These are phyloP conservation scores for Dendrophyllia cribrosa DNA, from an alignment of 64 coral and sea anemone species.

Conservation along the genomic window DNA sequence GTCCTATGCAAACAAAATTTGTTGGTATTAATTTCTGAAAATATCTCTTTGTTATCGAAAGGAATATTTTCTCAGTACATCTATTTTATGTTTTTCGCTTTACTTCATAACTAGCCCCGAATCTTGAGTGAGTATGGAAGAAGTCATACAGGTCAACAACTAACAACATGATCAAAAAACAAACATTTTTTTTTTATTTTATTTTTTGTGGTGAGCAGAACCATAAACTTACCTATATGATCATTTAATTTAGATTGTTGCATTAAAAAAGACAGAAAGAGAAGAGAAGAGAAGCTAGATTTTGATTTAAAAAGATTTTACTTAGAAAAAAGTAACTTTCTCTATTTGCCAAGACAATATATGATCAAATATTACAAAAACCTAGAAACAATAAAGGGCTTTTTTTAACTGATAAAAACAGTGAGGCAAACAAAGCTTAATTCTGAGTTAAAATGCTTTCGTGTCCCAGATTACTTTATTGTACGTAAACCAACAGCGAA, in stretches of 20 bases:
- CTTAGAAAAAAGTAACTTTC: no score
- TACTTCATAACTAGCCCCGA: not conserved
- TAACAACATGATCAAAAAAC: not conserved
- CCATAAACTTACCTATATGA: no score
- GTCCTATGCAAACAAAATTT: not conserved
- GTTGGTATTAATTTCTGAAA: no score
- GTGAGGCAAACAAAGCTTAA: conserved; percentile 1
- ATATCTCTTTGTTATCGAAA: no score
- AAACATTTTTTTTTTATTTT: not conserved
- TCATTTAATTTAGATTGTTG: no score
- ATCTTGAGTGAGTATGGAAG: not conserved
- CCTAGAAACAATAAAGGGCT: not conserved
- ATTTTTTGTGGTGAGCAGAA: not conserved
- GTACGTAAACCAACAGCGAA: not conserved
- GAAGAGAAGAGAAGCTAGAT: no score
- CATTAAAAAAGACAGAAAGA: no score
- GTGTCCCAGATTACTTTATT: not conserved
- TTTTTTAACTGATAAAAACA: not conserved
- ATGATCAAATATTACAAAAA: not conserved
- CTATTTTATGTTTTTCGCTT: not conserved
- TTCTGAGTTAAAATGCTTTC: conserved; percentile 4
- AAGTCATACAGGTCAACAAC: not conserved
- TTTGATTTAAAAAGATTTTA: no score
- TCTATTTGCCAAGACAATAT: not conserved
- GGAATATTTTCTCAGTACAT: no score